Evolutionary conservation across 1,140 invertebrate species (phyloP).

Genomic region (Samia ricini): DNA sequence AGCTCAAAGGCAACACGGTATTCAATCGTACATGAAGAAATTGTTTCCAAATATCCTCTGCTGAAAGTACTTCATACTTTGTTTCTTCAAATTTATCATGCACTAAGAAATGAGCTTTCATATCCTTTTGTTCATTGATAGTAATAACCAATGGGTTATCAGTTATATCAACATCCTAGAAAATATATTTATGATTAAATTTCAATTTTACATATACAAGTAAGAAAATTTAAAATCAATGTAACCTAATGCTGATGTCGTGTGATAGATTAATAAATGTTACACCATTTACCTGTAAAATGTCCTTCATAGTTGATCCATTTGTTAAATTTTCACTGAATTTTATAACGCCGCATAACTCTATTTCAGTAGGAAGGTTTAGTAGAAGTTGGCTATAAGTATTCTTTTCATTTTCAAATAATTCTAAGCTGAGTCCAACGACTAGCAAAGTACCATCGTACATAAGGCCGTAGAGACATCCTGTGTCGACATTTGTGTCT

Average conservation of each 20-base stretch:
- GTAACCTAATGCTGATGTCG: no score
- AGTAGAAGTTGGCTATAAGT: slow-evolving; percentile 80
- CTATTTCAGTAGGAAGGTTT: slow-evolving; percentile 85
- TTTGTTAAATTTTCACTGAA: slow-evolving; percentile 78
- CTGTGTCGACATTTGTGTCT: slow-evolving; percentile 78
- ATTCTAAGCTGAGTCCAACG: slow-evolving; percentile 81
- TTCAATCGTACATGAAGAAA: slow-evolving; percentile 82
- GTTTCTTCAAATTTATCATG: slow-evolving; percentile 84
- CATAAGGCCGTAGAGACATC: slow-evolving; percentile 86
- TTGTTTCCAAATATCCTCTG: slow-evolving; percentile 80
- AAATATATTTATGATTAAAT: slow-evolving; percentile 16
- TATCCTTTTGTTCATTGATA: slow-evolving; percentile 76
- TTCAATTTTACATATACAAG: background rate
- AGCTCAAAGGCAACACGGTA: slow-evolving; percentile 77
- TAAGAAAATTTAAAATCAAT: no score
- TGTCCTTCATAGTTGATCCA: slow-evolving; percentile 78
- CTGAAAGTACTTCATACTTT: slow-evolving; percentile 79
- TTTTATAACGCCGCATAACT: slow-evolving; percentile 85
- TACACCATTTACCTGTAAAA: slow-evolving; percentile 78
- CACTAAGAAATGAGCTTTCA: slow-evolving; percentile 82
- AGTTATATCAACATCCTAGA: slow-evolving; percentile 85
- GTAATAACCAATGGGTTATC: slow-evolving; percentile 86
- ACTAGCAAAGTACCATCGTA: slow-evolving; percentile 84
- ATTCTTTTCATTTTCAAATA: slow-evolving; percentile 76
- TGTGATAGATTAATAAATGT: background rate